These are phyloP conservation scores for Notarius lentiginosus DNA, from an alignment of 2,113 vertebrate species.

Conservation along the genomic window DNA sequence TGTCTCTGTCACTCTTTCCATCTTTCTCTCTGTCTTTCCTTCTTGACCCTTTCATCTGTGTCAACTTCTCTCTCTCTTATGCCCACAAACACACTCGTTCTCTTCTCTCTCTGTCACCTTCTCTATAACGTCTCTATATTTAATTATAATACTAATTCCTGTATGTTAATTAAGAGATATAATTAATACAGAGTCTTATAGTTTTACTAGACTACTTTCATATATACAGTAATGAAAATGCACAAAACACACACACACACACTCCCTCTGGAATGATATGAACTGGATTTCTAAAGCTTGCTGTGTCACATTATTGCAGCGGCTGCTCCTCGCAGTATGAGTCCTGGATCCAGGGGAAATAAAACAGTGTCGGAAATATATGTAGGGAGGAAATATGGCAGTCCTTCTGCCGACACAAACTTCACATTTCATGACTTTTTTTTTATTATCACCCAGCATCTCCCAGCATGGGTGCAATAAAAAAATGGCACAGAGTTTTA, in stretches of 20 bases:
- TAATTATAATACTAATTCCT: neutral
- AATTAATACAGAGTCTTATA: neutral
- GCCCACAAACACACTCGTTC: neutral
- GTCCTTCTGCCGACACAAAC: slow-evolving; percentile 29
- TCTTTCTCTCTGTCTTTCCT: neutral
- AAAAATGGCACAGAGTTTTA: slow-evolving; percentile 9
- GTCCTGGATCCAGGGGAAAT: slow-evolving; percentile 47
- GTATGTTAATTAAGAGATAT: neutral
- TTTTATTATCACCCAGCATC: neutral
- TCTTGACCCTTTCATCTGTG: neutral
- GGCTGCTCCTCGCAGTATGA: slow-evolving; percentile 36
- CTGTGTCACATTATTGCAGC: slow-evolving; percentile 32
- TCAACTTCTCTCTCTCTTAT: neutral
- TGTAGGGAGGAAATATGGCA: slow-evolving; percentile 66
- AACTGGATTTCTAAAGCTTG: slow-evolving; percentile 7
- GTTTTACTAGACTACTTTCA: neutral
- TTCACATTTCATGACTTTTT: slow-evolving; percentile 9
- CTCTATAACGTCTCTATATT: neutral
- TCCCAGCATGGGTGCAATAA: slow-evolving; percentile 14
- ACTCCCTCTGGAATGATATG: slow-evolving; percentile 13
- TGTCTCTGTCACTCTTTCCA: neutral
- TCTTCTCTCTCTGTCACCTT: neutral
- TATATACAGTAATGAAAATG: slow-evolving; percentile 8
- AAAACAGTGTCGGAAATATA: slow-evolving; percentile 42
- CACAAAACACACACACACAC: slow-evolving; percentile 5